Conservation (phyloP, 1,140 invertebrate species). For the Diprion similis region DNA sequence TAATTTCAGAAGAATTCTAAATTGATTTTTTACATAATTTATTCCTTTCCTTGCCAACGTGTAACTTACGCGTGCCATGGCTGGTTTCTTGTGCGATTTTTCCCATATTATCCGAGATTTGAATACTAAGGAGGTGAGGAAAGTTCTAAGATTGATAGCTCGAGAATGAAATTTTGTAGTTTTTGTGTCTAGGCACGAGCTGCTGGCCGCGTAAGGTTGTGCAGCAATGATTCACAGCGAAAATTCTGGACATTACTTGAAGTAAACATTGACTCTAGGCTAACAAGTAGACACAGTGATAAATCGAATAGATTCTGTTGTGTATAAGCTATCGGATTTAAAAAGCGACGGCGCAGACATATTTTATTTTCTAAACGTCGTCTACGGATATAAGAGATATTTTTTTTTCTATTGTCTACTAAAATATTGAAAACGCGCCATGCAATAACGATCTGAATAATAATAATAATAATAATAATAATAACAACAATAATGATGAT, state of each 20-base stretch:
- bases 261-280: not conserved
- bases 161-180: too few relatives aligned
- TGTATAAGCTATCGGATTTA: not conserved
- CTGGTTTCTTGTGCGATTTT: too few relatives aligned
- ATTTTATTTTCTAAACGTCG: not conserved
- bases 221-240: not conserved
- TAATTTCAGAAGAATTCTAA: too few relatives aligned
- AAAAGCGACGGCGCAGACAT: not conserved
- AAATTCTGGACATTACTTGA: not conserved
- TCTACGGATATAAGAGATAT: not conserved
- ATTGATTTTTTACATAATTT: too few relatives aligned
- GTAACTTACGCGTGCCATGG: too few relatives aligned
- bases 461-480: not conserved
- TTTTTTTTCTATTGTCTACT: not conserved
- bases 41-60: too few relatives aligned
- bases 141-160: too few relatives aligned
- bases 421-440: not conserved
- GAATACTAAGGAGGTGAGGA: too few relatives aligned
- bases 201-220: too few relatives aligned
- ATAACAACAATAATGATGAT: not conserved
- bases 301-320: not conserved
- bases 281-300: slow-evolving; percentile 8
- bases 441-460: not conserved
- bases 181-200: too few relatives aligned
- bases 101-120: too few relatives aligned